Percentiles rank a stretch among this genome's conserved stretches.
These are phyloP conservation scores for Neostethus bicornis DNA, from an alignment of 2,797 vertebrate genomes.

Conservation along the genomic window DNA sequence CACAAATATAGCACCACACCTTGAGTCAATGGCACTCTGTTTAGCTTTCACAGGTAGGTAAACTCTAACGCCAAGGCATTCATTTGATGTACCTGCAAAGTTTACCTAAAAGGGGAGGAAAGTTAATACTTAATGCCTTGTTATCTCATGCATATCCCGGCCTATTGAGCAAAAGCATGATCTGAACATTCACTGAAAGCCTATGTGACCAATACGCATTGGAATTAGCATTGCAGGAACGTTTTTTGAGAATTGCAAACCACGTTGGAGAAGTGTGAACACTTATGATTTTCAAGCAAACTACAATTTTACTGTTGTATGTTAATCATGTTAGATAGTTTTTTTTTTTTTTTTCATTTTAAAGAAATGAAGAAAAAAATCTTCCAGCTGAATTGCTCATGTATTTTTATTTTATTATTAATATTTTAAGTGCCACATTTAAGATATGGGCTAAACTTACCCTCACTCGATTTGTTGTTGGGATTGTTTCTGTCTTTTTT, in stretches of 20 bases:
- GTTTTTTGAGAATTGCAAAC: constrained; percentile 33
- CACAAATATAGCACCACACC: constrained; percentile 75
- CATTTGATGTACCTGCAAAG: constrained; percentile 73
- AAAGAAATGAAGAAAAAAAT: constrained; percentile 60
- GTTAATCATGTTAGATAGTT: constrained; percentile 45
- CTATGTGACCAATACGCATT: constrained; percentile 26
- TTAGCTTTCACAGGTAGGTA: constrained; percentile 77
- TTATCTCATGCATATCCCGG: constrained; percentile 51
- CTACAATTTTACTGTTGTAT: constrained; percentile 48
- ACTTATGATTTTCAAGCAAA: constrained; percentile 28
- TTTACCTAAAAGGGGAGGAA: constrained; percentile 72
- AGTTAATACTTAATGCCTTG: constrained; percentile 72
- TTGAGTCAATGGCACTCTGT: constrained; percentile 77
- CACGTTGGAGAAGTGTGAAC: neutral
- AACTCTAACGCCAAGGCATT: constrained; percentile 67
- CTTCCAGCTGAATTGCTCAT: constrained; percentile 52
- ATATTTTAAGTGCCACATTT: constrained; percentile 46
- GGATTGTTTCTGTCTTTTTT: constrained; percentile 48
- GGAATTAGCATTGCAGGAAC: constrained; percentile 34
- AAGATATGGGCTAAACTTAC: constrained; percentile 48
- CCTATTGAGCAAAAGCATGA: constrained; percentile 39
- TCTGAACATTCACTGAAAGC: constrained; percentile 41
- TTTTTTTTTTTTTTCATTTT: constrained; percentile 11
- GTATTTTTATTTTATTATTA: constrained; percentile 53
- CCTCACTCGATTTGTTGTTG: constrained; percentile 43